Percentiles rank a stretch among this genome's conserved stretches.
phyloP scores from a whole-genome alignment of 2,113 vertebrate species.

The Dunckerocampus dactyliophorus region DNA sequence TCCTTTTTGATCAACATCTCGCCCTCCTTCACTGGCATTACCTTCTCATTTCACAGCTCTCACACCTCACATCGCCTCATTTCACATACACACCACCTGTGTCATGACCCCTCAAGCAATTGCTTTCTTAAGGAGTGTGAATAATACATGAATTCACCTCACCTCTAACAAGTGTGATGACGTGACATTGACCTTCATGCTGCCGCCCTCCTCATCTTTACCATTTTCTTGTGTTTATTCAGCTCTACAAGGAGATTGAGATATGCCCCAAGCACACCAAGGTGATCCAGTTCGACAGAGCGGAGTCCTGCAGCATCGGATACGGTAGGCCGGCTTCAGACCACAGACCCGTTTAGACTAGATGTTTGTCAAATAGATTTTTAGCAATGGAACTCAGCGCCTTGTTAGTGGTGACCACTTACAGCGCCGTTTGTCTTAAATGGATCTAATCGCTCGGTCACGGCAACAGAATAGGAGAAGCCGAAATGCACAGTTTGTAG shows the following conservation, averaged over 20 bases:
- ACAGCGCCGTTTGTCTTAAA: conserved; percentile 17
- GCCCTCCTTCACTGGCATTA: conserved; percentile 33
- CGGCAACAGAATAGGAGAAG: neutral
- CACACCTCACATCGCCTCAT: neutral
- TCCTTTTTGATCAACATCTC: conserved; percentile 39
- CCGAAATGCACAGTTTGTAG: no score
- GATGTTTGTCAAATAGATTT: conserved; percentile 39
- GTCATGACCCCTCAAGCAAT: conserved; percentile 38
- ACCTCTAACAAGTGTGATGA: conserved; percentile 34
- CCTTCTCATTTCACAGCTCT: conserved; percentile 36
- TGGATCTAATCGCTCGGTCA: conserved; percentile 30
- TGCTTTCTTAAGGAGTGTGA: conserved; percentile 37
- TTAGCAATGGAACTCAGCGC: conserved; percentile 29
- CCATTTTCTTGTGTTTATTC: conserved; percentile 48
- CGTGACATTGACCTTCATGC: conserved; percentile 27
- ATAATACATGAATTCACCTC: conserved; percentile 47
- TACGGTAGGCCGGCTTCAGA: conserved; percentile 76
- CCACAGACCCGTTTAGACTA: conserved; percentile 9
- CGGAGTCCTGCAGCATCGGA: conserved; percentile 76
- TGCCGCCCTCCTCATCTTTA: conserved; percentile 2
- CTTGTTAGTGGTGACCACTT: conserved; percentile 13
- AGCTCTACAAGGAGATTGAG: conserved; percentile 96
- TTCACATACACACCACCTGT: conserved; percentile 18
- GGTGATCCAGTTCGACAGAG: conserved; percentile 84
- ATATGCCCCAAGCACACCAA: conserved; percentile 85